These are phyloP conservation scores for Cryptocheilus praepositus DNA, from an alignment of 2,888 invertebrate species.

Conservation along the genomic window DNA sequence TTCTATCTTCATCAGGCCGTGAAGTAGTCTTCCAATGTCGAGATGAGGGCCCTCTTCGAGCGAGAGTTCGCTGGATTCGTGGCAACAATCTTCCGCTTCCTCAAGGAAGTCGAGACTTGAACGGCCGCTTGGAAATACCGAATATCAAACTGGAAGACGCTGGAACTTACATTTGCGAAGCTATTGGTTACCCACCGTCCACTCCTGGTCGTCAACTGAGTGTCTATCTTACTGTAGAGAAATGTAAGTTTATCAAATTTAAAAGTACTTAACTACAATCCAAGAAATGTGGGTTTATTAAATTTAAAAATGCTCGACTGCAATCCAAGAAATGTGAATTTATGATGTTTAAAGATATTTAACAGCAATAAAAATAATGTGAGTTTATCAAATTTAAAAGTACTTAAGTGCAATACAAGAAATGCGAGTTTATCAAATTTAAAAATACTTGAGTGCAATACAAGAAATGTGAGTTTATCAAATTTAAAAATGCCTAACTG, in stretches of 20 bases:
- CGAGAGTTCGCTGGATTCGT: slow-evolving; percentile 85
- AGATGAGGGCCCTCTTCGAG: slow-evolving; percentile 88
- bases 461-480: background rate
- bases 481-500: background rate
- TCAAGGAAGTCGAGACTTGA: slow-evolving; percentile 82
- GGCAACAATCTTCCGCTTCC: slow-evolving; percentile 85
- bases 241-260: slow-evolving; percentile 80
- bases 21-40: slow-evolving; percentile 96
- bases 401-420: background rate
- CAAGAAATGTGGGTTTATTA: background rate
- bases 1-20: slow-evolving; percentile 79
- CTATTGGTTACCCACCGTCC: slow-evolving; percentile 80
- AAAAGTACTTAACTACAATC: slow-evolving; percentile 2
- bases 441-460: slow-evolving; percentile 4
- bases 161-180: slow-evolving; percentile 91
- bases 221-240: slow-evolving; percentile 85
- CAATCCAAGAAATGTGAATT: background rate
- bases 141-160: slow-evolving; percentile 85
- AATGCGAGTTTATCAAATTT: too few relatives aligned
- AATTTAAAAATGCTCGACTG: background rate
- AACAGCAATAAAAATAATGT: background rate
- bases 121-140: slow-evolving; percentile 91
- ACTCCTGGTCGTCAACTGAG: slow-evolving; percentile 81
- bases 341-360: background rate
- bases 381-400: background rate